Base-by-base conservation (phyloP, 2,888 invertebrate genomes). In the Dromius quadrimaculatus region DNA sequence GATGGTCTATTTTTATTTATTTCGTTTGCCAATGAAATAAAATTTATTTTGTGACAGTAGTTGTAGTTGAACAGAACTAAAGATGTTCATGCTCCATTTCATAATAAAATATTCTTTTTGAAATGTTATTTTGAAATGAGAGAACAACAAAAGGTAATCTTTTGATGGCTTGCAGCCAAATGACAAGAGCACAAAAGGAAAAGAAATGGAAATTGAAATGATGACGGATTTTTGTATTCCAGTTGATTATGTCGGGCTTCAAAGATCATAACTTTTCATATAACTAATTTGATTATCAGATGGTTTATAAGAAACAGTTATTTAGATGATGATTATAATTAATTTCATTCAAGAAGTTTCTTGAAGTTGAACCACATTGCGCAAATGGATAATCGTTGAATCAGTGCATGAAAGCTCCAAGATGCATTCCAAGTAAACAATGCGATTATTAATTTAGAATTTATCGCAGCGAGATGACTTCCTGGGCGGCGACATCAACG, bases 371-470 rank as follows among this genome's bases (percentile, higher is more conserved):
- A 34, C n/a, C n/a, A n/a, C n/a, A 57, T 5, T 4, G 17, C 28
- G 15, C 13, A 17, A 57, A 17, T 13, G 15, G 17, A 23, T 36
- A 43, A 17, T 15, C 19, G 43, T 9, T 8, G 59, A 20, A 20
- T 34, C 32, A 32, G 32, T 17, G 13, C 6, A 28, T 15, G 57
- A 32, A 54, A 59, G 59, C 50, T 34, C 11, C 20, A 64, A 45
- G 61, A 45, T 69, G 69, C 69, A 69, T 61, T 34, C 45, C 22
- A 32, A 43, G 59, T 69, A 69, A 69, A 69, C 69, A 59, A 61
- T 65, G 57, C 54, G 66, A 57, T 59, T 59, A 69, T 61, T 59
- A 69, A 69, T 69, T 69, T 45, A 69, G 45, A 69, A 59, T 45
- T 59, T 69, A 57, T 57, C 54, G 23, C 54, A 17, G 23, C 28